Base-by-base conservation (phyloP, 2,113 vertebrate genomes). In the Clinocottus analis region DNA sequence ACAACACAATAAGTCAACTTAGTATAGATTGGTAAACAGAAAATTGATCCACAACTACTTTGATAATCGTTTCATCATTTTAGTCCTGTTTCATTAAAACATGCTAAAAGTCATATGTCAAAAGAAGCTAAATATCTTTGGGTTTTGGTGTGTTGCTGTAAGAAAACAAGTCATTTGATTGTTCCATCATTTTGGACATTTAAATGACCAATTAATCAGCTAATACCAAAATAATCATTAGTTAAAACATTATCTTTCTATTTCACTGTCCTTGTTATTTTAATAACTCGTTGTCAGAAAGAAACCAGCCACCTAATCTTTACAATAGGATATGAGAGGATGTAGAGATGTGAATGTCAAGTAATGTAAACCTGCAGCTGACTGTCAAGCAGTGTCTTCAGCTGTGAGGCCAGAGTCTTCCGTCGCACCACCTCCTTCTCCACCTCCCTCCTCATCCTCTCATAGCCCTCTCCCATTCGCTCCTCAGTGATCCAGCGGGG, bases 351-450 rank as follows among this genome's bases (percentile, higher is more conserved):
- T 23, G 39, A 13, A 29, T 51, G 53, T 45, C 31, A 31, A 51
- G 5, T 62, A 23, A 25, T 17, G 1, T 70, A 23, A 75, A 93
- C 87, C 72, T 92, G 85, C 47, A 95, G 83, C 70, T 97, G 96
- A 51, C 63, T 95, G 55, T 83, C 82, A 5, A 97, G 72, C 41
- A 93, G 85, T 35, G 90, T 92, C 65, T 91, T 89, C 0, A 97
- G 89, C 66, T 95, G 90, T 0, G 87, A 84, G 1, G 94, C 96
- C 77, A 97, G 19, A 16, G 61, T 78, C 60, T 90, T 93, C 33
- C 96, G 92, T 33, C 65, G 75, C 39, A 33, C 64, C 39, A 95
- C 89, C 87, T 97, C 96, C 69, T 89, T 89, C 83, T 97, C 95
- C 31, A 96, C 91, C 45, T 96, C 92, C 72, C 67, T 92, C 79